Base-by-base conservation (phyloP, 1,140 invertebrate genomes). In the Drosophila quadrilineata region DNA sequence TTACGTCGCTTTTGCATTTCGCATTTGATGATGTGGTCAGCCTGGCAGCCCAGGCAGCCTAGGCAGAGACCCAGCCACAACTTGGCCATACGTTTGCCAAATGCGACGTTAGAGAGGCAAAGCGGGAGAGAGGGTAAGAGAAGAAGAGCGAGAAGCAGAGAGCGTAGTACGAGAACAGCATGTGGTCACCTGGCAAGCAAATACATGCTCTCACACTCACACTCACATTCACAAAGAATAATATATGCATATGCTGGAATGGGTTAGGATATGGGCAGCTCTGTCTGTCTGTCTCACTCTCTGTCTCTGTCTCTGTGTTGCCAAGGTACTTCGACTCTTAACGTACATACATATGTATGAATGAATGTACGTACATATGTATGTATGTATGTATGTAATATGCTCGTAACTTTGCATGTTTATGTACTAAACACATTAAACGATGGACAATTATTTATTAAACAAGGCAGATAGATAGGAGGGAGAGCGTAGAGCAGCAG, bases 11-110 rank as follows among this genome's bases (percentile, higher is more conserved):
- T 77, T 72, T 79, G 75, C 70, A 71, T 77, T 79, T 79, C 68
- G 52, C 65, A 77, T 74, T 77, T 77, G 66, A 77, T 77, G 71
- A 79, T 79, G 74, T 79, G 75, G 75, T 79, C 74, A 77, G 41
- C 40, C 57, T 60, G 67, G 36, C 65, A 58, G 56, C 29, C 52
- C 33, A 40, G 14, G 19, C 48, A 38, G 54, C 29, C 29, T 22
- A 49, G 43, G 41, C 33, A 49, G 33, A 41, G 21, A 62, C n/a
- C n/a, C n/a, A n/a, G 66, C 57, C 64, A n/a, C 45, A 65, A 62
- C 69, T 73, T 64, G 54, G 64, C 58, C 28, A 58, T 77, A 74
- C 38, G 69, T 68, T 77, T 72, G 35, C n/a, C 31, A 71, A 71
- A 64, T 54, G 56, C 56, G 63, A 63, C 73, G 74, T 76, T 77